A percentile compares a stretch with the other conserved stretches of the same genome.
Conservation (phyloP, 2,113 vertebrate genomes). For the Thinocorus orbignyianus region DNA sequence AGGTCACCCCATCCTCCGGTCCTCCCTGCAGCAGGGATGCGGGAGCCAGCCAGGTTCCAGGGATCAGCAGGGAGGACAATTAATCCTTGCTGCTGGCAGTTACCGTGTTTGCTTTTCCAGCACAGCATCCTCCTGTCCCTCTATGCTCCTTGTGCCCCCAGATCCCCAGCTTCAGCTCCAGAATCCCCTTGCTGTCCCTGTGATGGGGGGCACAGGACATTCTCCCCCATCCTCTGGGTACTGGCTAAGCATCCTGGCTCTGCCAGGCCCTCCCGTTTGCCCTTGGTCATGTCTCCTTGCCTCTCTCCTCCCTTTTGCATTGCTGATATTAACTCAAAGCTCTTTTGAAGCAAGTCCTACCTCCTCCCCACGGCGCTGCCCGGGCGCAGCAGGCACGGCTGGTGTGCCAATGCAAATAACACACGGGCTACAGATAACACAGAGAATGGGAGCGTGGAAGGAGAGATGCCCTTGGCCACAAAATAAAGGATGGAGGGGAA, state of each 20-base stretch:
- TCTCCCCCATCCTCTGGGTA: not conserved
- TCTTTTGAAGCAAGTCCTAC: not conserved
- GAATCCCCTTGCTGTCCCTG: not conserved
- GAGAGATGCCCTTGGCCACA: not conserved
- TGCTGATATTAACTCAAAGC: accelerated
- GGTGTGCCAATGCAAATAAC: not conserved
- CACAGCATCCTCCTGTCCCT: not conserved
- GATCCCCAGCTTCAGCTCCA: not conserved
- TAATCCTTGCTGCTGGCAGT: not conserved
- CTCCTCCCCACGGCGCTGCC: accelerated
- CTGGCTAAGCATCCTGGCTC: not conserved
- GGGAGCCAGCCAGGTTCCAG: not conserved
- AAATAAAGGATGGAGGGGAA: accelerated
- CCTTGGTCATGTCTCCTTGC: not conserved
- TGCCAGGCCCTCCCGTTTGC: not conserved
- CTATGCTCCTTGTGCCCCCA: not conserved
- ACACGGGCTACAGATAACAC: accelerated
- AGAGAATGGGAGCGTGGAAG: accelerated
- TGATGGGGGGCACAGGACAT: too few relatives aligned
- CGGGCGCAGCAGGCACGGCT: accelerated
- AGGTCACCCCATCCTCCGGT: conserved; percentile 7
- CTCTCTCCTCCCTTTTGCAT: accelerated
- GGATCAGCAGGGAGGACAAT: not conserved
- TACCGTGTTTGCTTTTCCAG: not conserved
- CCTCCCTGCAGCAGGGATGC: not conserved